Percentiles rank a stretch among this genome's conserved stretches.
These are phyloP conservation scores for Heliconius melpomene DNA, from an alignment of 1,140 invertebrate genomes.

Conservation along the genomic window DNA sequence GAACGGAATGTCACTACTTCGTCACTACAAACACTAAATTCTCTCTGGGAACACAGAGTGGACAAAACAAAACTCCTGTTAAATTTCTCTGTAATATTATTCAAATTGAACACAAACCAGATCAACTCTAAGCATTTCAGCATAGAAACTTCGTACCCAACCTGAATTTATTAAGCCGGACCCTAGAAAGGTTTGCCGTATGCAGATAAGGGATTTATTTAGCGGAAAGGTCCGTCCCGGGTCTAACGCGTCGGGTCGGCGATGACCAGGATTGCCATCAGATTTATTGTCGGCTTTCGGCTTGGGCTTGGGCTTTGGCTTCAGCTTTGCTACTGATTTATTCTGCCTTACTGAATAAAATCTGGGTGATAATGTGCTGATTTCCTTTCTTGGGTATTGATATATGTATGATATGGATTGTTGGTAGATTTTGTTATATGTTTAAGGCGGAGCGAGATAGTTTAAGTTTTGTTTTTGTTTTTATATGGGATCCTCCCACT, in stretches of 20 bases:
- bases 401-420: neutral
- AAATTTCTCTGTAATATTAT: neutral
- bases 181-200: conserved; percentile 80
- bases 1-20: no score
- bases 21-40: no score
- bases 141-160: conserved; percentile 73
- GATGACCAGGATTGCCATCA: conserved; percentile 76
- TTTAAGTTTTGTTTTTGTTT: no score
- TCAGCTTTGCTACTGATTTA: conserved; percentile 73
- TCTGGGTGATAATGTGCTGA: conserved; percentile 63
- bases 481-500: no score
- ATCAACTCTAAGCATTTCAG: conserved; percentile 55
- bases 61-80: no score
- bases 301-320: conserved; percentile 44
- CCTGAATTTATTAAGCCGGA: conserved; percentile 81
- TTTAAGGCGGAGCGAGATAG: no score
- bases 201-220: conserved; percentile 81
- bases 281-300: conserved; percentile 76
- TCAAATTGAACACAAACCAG: neutral
- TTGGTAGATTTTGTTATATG: neutral
- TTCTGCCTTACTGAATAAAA: conserved; percentile 68
- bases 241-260: conserved; percentile 74
- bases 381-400: neutral
- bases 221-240: conserved; percentile 78
- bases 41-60: no score